Percentiles rank a stretch among this genome's conserved stretches.
Evolutionary conservation across 30 jellyfish, hydroid and myxozoan genomes (phyloP).

Genomic region (Aurelia coerulea): DNA sequence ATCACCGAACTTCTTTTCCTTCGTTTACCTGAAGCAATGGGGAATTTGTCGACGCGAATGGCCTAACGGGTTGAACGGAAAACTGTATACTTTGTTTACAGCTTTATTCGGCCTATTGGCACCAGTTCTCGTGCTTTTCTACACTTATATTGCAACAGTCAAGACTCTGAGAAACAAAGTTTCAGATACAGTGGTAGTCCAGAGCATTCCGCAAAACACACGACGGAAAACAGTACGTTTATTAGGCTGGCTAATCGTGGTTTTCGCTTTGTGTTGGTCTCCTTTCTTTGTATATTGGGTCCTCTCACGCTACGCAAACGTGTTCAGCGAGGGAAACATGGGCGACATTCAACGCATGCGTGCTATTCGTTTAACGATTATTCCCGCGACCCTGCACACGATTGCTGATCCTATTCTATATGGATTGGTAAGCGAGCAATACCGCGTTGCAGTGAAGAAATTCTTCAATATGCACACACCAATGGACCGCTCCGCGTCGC

Average conservation of each 20-base stretch:
- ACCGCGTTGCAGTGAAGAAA: conserved; percentile 28
- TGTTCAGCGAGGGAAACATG: conserved; percentile 21
- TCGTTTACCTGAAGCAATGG: conserved; percentile 19
- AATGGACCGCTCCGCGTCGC: background rate
- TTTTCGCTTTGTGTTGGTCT: conserved; percentile 47
- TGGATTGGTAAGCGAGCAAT: conserved; percentile 47
- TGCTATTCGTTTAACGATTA: conserved; percentile 31
- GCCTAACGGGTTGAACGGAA: conserved; percentile 52
- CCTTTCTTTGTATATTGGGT: conserved; percentile 66
- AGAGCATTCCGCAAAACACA: background rate
- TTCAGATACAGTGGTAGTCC: background rate
- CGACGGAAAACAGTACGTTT: conserved; percentile 37
- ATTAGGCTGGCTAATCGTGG: conserved; percentile 48
- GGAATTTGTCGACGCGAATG: conserved; percentile 58
- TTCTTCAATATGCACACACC: background rate
- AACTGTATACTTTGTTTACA: conserved; percentile 20
- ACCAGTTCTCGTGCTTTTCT: conserved; percentile 36
- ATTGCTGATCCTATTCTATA: conserved; percentile 53
- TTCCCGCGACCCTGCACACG: conserved; percentile 26
- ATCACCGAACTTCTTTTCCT: conserved; percentile 41
- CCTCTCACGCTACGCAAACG: conserved; percentile 43
- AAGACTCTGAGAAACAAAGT: conserved; percentile 27
- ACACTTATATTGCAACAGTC: conserved; percentile 47
- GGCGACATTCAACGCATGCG: conserved; percentile 74
- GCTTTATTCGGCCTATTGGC: conserved; percentile 41